A percentile compares a stretch with the other conserved stretches of the same genome.
These are phyloP conservation scores for Nothoprocta pentlandii DNA, from an alignment of 2,113 vertebrate species.

Conservation along the genomic window DNA sequence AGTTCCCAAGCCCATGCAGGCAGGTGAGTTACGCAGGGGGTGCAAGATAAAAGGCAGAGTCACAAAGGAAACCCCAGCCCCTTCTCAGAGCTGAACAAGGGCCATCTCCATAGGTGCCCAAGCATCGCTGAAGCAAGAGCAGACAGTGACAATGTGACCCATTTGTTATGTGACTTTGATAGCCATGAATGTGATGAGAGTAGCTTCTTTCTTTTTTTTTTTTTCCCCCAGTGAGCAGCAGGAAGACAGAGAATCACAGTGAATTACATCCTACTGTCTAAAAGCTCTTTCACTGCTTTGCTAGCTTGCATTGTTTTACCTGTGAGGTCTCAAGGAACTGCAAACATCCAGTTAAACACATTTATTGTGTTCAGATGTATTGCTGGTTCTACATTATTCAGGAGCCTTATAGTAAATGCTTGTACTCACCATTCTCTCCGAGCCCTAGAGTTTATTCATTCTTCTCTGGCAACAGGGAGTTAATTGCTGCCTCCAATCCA, in stretches of 20 bases:
- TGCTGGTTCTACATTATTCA: background rate
- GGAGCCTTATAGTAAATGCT: background rate
- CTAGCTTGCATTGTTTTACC: background rate
- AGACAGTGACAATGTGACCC: background rate
- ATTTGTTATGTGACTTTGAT: background rate
- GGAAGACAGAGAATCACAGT: background rate
- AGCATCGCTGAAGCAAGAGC: background rate
- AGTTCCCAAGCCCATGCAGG: background rate
- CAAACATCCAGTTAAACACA: background rate
- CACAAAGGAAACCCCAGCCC: background rate
- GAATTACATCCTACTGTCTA: background rate
- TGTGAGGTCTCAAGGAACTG: background rate
- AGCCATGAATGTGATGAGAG: background rate
- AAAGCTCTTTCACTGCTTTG: background rate
- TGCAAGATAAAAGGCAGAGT: background rate
- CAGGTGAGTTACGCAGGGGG: background rate
- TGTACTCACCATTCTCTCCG: background rate
- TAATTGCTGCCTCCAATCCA: background rate
- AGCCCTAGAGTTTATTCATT: background rate
- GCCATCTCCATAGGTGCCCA: background rate
- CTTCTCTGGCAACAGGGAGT: conserved; percentile 19
- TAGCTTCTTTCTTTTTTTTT: background rate
- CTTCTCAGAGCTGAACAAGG: background rate
- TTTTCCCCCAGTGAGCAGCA: background rate
- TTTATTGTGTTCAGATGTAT: background rate